These are phyloP conservation scores for Agrypnus murinus DNA, from an alignment of 2,888 invertebrate genomes.

Conservation along the genomic window DNA sequence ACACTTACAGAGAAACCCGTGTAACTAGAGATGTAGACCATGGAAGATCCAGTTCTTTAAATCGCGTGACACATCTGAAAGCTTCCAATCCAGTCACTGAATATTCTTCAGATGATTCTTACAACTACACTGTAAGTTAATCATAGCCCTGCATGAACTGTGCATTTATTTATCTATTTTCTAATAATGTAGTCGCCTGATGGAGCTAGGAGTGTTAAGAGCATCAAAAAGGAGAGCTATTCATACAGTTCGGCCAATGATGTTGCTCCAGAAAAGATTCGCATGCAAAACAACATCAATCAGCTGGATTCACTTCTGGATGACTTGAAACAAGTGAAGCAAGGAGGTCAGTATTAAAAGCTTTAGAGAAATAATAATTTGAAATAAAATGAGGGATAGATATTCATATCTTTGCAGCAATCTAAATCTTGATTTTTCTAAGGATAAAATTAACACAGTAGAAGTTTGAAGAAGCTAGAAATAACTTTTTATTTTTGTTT, in stretches of 20 bases:
- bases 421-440: background rate
- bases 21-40: slow-evolving; percentile 58
- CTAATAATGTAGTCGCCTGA: slow-evolving; percentile 67
- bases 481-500: background rate
- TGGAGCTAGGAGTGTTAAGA: slow-evolving; percentile 66
- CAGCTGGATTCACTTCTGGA: slow-evolving; percentile 84
- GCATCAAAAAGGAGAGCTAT: slow-evolving; percentile 69
- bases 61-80: slow-evolving; percentile 64
- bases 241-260: slow-evolving; percentile 64
- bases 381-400: background rate
- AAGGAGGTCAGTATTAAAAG: slow-evolving; percentile 59
- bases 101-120: slow-evolving; percentile 68
- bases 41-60: slow-evolving; percentile 64
- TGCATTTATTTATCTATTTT: slow-evolving; percentile 16
- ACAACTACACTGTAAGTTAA: slow-evolving; percentile 65
- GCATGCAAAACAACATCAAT: slow-evolving; percentile 78
- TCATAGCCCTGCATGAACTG: background rate
- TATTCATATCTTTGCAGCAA: background rate
- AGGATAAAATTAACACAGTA: too few species aligned
- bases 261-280: slow-evolving; percentile 63
- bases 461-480: too few species aligned
- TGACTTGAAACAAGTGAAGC: slow-evolving; percentile 77
- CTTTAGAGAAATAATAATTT: background rate
- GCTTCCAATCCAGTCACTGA: slow-evolving; percentile 68
- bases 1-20: slow-evolving; percentile 62